Base-by-base conservation (phyloP, 1,140 invertebrate species). In the Platyura marginata region DNA sequence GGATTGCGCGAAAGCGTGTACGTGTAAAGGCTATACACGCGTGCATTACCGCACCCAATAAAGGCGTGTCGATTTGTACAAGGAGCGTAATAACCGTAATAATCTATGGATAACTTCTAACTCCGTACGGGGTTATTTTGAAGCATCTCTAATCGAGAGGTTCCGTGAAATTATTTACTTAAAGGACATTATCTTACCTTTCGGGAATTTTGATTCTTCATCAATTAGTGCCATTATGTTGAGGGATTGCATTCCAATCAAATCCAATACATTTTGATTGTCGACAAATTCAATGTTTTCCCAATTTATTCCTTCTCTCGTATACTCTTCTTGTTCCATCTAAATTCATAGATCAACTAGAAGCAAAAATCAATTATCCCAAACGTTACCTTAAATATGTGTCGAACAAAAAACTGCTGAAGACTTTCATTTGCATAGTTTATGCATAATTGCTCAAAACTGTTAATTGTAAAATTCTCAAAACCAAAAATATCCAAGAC, bases 391-490 rank as follows among this genome's bases (percentile, higher is more conserved):
- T 61, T 61, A 57, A 96, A 97, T 53, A 97, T 92, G 56, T 96
- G 89, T 32, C 78, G 73, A 1, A 96, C 86, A 59, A 97, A 97
- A 61, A 96, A 95, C 61, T 97, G 93, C 61, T 97, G 92, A 13
- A 97, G 67, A 62, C 90, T 89, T 68, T 97, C 93, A 62, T 96
- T 96, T 3, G 93, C 89, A 65, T 89, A 96, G 65, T 97, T 97
- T 47, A 96, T 96, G 61, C 91, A 96, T 25, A 97, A 68, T 55
- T 97, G 92, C 55, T 97, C 93, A 65, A 94, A 96, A 65, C 86
- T 91, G 58, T 94, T 94, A 2, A 71, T 71, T 13, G 76, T 73
- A 58, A 95, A 94, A 59, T 93, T 93, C 71, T 96, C 92, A 67
- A 97, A 96, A 11, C 92, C 92, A 65, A 94, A 95, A 49, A 96